A percentile compares a stretch with the other conserved stretches of the same genome.
These are phyloP conservation scores for Bostrychus sinensis DNA, from an alignment of 2,113 vertebrate genomes.

Conservation along the genomic window DNA sequence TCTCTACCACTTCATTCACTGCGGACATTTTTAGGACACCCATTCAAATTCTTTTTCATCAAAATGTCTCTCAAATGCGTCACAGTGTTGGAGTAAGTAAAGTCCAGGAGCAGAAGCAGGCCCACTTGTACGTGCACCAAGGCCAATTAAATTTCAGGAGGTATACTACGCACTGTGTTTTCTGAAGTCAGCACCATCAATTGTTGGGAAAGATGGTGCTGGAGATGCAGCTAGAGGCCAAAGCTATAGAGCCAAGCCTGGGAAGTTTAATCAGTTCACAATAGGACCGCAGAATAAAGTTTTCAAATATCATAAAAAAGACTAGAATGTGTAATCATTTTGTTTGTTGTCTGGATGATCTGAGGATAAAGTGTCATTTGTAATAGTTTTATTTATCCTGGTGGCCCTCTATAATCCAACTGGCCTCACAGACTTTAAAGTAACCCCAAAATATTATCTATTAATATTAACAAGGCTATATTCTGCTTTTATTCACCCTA, in stretches of 20 bases:
- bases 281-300: background rate
- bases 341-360: no score
- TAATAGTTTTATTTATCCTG: no score
- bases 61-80: background rate
- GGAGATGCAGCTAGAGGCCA: background rate
- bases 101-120: slow-evolving; percentile 14
- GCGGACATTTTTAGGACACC: slow-evolving; percentile 18
- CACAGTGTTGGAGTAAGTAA: slow-evolving; percentile 31
- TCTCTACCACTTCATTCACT: slow-evolving; percentile 19
- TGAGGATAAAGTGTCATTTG: no score
- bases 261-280: background rate
- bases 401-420: no score
- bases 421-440: no score
- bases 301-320: no score
- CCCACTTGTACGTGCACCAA: slow-evolving; percentile 18
- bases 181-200: slow-evolving; percentile 12
- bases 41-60: slow-evolving; percentile 5
- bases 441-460: no score
- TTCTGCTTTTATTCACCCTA: no score
- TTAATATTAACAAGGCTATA: no score
- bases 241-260: no score
- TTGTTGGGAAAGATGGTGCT: background rate
- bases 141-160: slow-evolving; percentile 31
- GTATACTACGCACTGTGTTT: background rate
- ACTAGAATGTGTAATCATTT: no score